Base-by-base conservation (phyloP, 2,797 vertebrate genomes). In the Simalia tracyae region DNA sequence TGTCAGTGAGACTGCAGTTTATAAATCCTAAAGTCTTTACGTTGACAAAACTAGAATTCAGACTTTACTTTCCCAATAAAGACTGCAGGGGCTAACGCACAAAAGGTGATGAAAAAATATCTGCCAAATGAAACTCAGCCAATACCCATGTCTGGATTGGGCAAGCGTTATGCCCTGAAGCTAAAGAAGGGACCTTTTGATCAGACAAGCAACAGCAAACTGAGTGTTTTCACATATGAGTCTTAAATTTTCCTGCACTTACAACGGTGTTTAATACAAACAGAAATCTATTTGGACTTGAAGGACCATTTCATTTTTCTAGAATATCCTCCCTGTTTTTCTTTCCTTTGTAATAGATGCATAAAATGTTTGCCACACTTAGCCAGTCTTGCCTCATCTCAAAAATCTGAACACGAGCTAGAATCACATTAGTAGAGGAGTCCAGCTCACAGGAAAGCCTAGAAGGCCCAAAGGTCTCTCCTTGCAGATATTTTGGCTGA, bases 31-130 rank as follows among this genome's bases (percentile, higher is more conserved):
- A 86, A 81, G 90, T 93, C 46, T 90, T 19, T 56, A n/a, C 15
- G 57, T 92, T 87, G 91, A 31, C 88, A 92, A 94, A 68, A 28
- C 28, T 31, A 90, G 24, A 50, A 2, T 59, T 17, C 89, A 93
- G 59, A 1, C 22, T 93, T 31, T 0, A 57, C 17, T 89, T 94
- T 94, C 85, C 66, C 81, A 92, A 89, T 89, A 9, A 87, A 11
- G 28, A 68, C 0, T 0, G 0, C 86, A 88, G 7, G 5, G 93
- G 63, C 66, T 92, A 46, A 26, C 57, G 60, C 86, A 31, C 11
- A 93, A 90, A 42, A 26, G 22, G 81, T 14, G 42, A 1, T 22
- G 17, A 57, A 93, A 26, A 64, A 93, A 59, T 56, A 4, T 64
- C 84, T 56, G 11, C 46, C 2, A 15, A 91, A 91, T 90, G 2